These are phyloP conservation scores for Meganola albula DNA, from an alignment of 2,888 invertebrate genomes.

Conservation along the genomic window DNA sequence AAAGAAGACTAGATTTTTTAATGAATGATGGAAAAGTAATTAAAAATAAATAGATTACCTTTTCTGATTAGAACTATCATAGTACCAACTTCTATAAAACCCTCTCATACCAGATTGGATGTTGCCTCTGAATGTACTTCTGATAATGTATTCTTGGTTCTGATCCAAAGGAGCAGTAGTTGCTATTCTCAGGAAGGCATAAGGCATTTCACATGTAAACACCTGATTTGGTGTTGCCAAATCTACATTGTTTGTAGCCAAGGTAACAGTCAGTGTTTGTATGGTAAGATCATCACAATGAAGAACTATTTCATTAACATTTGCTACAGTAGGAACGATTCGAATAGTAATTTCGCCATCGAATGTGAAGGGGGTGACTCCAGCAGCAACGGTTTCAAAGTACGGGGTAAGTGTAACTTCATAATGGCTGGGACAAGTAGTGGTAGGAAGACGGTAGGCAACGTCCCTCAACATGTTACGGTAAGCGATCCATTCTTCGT, in stretches of 20 bases:
- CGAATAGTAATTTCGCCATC: slow-evolving; percentile 59
- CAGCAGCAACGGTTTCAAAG: slow-evolving; percentile 39
- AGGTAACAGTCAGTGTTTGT: slow-evolving; percentile 52
- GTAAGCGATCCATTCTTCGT: slow-evolving; percentile 56
- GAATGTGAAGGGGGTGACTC: slow-evolving; percentile 50
- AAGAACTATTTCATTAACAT: slow-evolving; percentile 46
- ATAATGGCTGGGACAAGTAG: slow-evolving; percentile 73
- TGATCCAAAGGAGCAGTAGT: slow-evolving; percentile 27
- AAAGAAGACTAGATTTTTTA: neutral
- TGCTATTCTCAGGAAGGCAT: slow-evolving; percentile 46
- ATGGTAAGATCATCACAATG: slow-evolving; percentile 60
- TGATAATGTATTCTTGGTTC: slow-evolving; percentile 75
- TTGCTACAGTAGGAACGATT: slow-evolving; percentile 26
- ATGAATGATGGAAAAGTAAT: neutral
- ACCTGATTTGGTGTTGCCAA: slow-evolving; percentile 30
- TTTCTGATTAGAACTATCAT: slow-evolving; percentile 70
- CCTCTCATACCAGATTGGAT: slow-evolving; percentile 85
- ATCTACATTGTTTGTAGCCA: slow-evolving; percentile 9
- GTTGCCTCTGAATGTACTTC: slow-evolving; percentile 81
- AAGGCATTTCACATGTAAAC: slow-evolving; percentile 42
- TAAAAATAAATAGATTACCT: slow-evolving; percentile 32
- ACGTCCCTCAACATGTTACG: slow-evolving; percentile 39
- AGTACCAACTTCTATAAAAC: slow-evolving; percentile 88
- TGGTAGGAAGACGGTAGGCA: slow-evolving; percentile 62
- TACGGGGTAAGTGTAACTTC: slow-evolving; percentile 70